Evolutionary conservation across 2,113 vertebrate species (phyloP).

Genomic region (Neomonachus schauinslandi): DNA sequence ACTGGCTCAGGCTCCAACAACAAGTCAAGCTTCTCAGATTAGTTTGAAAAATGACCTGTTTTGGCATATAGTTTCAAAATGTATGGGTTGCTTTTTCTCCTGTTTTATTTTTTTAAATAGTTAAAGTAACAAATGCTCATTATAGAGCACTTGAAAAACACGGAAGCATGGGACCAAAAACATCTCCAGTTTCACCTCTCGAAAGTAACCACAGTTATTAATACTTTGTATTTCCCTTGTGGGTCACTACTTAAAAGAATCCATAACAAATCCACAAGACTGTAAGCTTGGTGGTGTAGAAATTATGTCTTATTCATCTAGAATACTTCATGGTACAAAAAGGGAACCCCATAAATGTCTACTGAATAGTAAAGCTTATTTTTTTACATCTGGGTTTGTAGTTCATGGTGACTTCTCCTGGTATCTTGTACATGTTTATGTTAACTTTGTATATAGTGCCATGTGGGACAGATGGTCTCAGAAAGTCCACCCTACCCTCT

Average conservation of each 20-base stretch:
- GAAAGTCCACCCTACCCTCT: not conserved
- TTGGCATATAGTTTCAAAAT: not conserved
- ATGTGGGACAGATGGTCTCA: not conserved
- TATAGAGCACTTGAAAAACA: slow-evolving; percentile 17
- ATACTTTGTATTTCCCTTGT: not conserved
- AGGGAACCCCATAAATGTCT: not conserved
- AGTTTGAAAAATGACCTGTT: slow-evolving; percentile 30
- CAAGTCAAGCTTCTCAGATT: not conserved
- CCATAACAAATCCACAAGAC: not conserved
- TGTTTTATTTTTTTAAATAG: slow-evolving; percentile 19
- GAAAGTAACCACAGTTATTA: not conserved
- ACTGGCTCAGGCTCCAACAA: not conserved
- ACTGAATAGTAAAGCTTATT: not conserved
- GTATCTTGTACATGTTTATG: no score
- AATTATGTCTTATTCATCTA: not conserved
- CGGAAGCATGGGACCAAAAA: not conserved
- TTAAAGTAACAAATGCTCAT: not conserved
- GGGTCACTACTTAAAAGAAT: slow-evolving; percentile 9
- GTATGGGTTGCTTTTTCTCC: not conserved
- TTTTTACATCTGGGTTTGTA: not conserved
- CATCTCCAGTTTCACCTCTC: not conserved
- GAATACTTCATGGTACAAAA: not conserved
- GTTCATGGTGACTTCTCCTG: not conserved
- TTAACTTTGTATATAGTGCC: not conserved
- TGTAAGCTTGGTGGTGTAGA: not conserved